Conservation (phyloP, 1,140 invertebrate species). For the Melitaea cinxia region DNA sequence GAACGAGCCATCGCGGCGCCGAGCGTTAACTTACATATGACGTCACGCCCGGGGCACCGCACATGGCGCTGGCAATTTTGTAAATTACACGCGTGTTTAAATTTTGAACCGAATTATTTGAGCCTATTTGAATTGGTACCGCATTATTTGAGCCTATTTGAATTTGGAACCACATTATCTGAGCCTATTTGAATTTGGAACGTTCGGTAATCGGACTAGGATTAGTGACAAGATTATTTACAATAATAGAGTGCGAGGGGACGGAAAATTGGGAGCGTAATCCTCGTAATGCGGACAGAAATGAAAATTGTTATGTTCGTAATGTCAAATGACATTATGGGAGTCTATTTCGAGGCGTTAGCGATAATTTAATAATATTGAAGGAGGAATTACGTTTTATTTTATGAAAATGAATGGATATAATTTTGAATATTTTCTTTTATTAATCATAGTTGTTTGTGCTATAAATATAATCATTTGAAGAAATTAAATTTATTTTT, state of each 20-base stretch:
- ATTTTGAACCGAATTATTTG: constrained; percentile 69
- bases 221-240: constrained; percentile 77
- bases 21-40: constrained; percentile 24
- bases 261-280: constrained; percentile 51
- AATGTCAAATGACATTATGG: constrained; percentile 28
- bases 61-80: constrained; percentile 62
- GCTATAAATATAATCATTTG: too few species aligned
- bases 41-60: constrained; percentile 53
- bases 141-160: constrained; percentile 67
- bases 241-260: constrained; percentile 59
- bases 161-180: constrained; percentile 48
- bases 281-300: constrained; percentile 51
- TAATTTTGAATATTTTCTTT: neutral
- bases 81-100: constrained; percentile 77
- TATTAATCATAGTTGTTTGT: too few species aligned
- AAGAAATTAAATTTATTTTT: too few species aligned
- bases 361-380: constrained; percentile 24
- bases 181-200: constrained; percentile 34
- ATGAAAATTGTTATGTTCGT: constrained; percentile 53
- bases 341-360: constrained; percentile 12
- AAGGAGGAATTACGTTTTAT: neutral
- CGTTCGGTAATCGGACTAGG: constrained; percentile 66
- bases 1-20: constrained; percentile 59
- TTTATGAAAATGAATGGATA: neutral
- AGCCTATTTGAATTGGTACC: constrained; percentile 65